A percentile compares a stretch with the other conserved stretches of the same genome.
phyloP scores from a whole-genome alignment of 23 tunicate genomes.

The Ascidia mentula region DNA sequence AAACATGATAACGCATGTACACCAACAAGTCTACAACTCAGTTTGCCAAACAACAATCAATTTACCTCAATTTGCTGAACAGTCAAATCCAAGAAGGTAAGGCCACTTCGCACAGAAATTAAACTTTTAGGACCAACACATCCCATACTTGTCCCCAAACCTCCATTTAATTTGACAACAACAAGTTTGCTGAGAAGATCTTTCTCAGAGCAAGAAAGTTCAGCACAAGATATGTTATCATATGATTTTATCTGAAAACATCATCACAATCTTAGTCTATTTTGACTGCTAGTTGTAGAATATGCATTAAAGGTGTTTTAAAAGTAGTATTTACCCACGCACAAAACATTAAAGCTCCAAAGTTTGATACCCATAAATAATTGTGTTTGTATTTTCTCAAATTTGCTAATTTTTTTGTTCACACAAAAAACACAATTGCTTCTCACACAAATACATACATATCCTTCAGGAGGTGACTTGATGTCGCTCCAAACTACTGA shows the following conservation, averaged over 20 bases:
- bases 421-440: too few relatives aligned
- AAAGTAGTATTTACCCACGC: too few relatives aligned
- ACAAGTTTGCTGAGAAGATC: slow-evolving; percentile 81
- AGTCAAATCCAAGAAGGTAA: slow-evolving; percentile 90
- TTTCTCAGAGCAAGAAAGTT: slow-evolving; percentile 50
- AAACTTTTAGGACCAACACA: slow-evolving; percentile 96
- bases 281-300: background rate
- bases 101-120: slow-evolving; percentile 89
- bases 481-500: slow-evolving; percentile 87
- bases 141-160: slow-evolving; percentile 96
- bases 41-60: background rate
- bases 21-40: too few relatives aligned
- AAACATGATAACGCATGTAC: too few relatives aligned
- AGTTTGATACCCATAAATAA: too few relatives aligned
- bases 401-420: too few relatives aligned
- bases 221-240: slow-evolving; percentile 23
- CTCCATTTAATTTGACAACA: slow-evolving; percentile 94
- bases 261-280: background rate
- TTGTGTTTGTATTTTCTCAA: too few relatives aligned
- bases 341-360: too few relatives aligned
- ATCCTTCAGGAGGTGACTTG: slow-evolving; percentile 88
- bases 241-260: background rate
- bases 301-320: too few relatives aligned
- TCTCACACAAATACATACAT: too few relatives aligned
- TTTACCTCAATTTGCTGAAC: slow-evolving; percentile 95